Percentiles rank a stretch among this genome's conserved stretches.
Evolutionary conservation across 2,797 vertebrate genomes (phyloP).

Genomic region (Sorex maritimensis): DNA sequence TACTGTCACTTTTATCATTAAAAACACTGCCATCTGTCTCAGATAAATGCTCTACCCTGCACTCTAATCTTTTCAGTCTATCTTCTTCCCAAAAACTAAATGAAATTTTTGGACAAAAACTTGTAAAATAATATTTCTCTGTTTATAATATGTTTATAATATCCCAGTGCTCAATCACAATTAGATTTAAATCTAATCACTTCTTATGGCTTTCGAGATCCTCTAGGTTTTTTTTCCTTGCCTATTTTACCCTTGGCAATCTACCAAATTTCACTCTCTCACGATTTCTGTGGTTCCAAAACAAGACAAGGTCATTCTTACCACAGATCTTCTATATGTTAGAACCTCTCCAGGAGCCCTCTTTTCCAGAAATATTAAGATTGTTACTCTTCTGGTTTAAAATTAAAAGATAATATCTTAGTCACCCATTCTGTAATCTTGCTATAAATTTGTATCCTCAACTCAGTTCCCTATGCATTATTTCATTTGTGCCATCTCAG

Average conservation of each 20-base stretch:
- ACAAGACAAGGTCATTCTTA: background rate
- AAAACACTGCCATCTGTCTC: background rate
- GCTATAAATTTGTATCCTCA: background rate
- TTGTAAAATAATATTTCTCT: background rate
- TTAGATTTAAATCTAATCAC: background rate
- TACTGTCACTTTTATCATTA: background rate
- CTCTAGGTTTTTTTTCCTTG: background rate
- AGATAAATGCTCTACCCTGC: background rate
- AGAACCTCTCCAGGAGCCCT: background rate
- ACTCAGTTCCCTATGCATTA: background rate
- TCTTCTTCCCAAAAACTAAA: background rate
- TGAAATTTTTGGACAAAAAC: background rate
- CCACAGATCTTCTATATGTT: background rate
- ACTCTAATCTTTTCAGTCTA: background rate
- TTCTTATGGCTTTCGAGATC: background rate
- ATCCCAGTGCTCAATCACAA: background rate
- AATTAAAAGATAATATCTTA: background rate
- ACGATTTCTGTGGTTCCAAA: background rate
- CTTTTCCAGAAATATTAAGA: background rate
- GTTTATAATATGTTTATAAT: background rate
- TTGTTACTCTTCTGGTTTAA: background rate
- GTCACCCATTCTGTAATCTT: background rate
- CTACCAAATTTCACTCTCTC: background rate
- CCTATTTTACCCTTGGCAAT: background rate
- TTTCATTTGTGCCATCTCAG: background rate